Base-by-base conservation (phyloP, 2,113 vertebrate genomes). In the Malurus elegans region DNA sequence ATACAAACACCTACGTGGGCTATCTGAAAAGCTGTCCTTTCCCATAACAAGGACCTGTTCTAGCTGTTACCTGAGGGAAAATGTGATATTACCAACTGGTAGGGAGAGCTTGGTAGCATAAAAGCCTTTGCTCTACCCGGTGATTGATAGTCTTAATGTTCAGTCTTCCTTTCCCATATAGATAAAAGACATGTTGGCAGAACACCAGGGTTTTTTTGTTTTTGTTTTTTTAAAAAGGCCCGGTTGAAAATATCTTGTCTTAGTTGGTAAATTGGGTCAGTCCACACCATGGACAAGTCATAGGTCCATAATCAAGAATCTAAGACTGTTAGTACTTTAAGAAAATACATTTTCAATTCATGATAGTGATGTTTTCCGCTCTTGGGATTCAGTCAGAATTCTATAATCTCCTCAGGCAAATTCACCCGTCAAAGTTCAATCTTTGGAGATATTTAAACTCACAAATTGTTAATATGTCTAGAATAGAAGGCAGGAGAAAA, bases 131-230 rank as follows among this genome's bases (percentile, higher is more conserved):
- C 10, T 61, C 20, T 90, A 16, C 16, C 20, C 65, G 38, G 13
- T 40, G 47, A 57, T 45, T 73, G 17, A 51, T 34, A 40, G 13
- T 60, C 21, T 58, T 58, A 57, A 0, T 61, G 31, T 14, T 81
- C 50, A 48, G 29, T 64, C 72, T 36, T 47, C 44, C 29, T 79
- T 85, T 69, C 24, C 10, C 16, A 5, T 19, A 31, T 4, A 75
- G 47, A 36, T 18, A 67, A 82, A 70, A 85, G 47, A 71, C 19
- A 26, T 18, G 20, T 13, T 83, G 15, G 14, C 45, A 88, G n/a
- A 65, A 38, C 2, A 14, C 2, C 12, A 28, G 8, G 2, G 14
- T 40, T 42, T 8, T 21, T n/a, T n/a, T n/a, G n/a, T n/a, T n/a
- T n/a, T n/a, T n/a, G n/a, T 26, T 45, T 61, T 45, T 78, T 78